A percentile compares a stretch with the other conserved stretches of the same genome.
Evolutionary conservation across 2,113 vertebrate genomes (phyloP).

Genomic region (Rhabdomys dilectus): DNA sequence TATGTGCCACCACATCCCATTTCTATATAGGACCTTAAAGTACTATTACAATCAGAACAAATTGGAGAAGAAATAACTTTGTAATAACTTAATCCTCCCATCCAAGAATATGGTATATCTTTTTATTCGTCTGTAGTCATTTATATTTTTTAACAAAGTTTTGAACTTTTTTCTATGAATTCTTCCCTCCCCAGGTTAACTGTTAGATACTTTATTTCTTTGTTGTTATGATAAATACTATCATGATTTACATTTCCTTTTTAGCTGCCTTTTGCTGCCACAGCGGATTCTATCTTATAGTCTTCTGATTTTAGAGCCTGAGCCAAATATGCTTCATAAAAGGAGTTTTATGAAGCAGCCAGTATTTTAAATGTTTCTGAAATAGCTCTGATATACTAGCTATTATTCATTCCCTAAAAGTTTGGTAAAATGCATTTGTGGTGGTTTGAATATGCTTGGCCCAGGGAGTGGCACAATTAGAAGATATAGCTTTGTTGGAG

Average conservation of each 20-base stretch:
- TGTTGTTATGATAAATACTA: background rate
- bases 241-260: conserved; percentile 17
- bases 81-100: background rate
- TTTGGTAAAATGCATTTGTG: background rate
- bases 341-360: background rate
- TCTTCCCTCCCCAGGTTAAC: background rate
- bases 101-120: background rate
- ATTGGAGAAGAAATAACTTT: background rate
- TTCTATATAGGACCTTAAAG: conserved; percentile 12
- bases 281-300: background rate
- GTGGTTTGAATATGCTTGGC: no score
- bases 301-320: background rate
- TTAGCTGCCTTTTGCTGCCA: background rate
- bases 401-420: background rate
- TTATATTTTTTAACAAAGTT: background rate
- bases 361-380: conserved; percentile 6
- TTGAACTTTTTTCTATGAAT: background rate
- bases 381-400: background rate
- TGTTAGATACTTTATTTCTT: conserved; percentile 1
- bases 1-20: background rate
- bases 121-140: conserved; percentile 15
- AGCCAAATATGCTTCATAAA: conserved; percentile 1
- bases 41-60: background rate
- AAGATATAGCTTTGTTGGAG: no score
- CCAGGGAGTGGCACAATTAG: no score